Base-by-base conservation (phyloP, 2,797 vertebrate genomes). In the Alca torda region DNA sequence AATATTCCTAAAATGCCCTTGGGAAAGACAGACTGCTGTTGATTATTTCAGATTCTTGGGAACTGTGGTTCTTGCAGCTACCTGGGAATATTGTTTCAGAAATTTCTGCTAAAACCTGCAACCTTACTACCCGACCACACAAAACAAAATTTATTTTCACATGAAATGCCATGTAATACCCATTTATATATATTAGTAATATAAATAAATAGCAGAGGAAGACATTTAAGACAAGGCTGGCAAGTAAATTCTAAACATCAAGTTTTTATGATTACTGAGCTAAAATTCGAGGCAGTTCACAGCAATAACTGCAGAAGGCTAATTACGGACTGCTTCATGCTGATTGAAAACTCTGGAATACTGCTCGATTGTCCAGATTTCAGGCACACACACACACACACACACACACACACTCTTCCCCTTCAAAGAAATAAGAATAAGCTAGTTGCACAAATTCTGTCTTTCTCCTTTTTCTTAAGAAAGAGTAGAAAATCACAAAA, bases 1-100 rank as follows among this genome's bases (percentile, higher is more conserved):
- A 96, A 88, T 91, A 95, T 93, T 65, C 85, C 87, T 78, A 67
- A 95, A 95, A 96, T 84, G 74, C 93, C 77, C 73, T 56, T 59
- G 85, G 82, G 94, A 93, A 94, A 94, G 87, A 60, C 43, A n/a
- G 60, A 23, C 24, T 96, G 73, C 51, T 53, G 81, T 81, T 88
- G 68, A 73, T 78, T 57, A 69, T 69, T 94, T 85, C 79, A 50
- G 37, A 46, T 93, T 79, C 70, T 54, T 35, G 20, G 76, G 82
- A 93, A n/a, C 19, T 41, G 50, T 12, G 35, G 57, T 41, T 81
- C 53, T 64, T 74, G 65, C 43, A 77, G 64, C 54, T 88, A 90
- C 53, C 57, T 85, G 82, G 64, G 82, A 88, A 86, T 57, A 60
- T 31, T 61, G 46, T 70, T 87, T 89, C 76, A 75, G 61, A 64